These are phyloP conservation scores for Rhegmatorhina hoffmannsi DNA, from an alignment of 2,113 vertebrate species.

Conservation along the genomic window DNA sequence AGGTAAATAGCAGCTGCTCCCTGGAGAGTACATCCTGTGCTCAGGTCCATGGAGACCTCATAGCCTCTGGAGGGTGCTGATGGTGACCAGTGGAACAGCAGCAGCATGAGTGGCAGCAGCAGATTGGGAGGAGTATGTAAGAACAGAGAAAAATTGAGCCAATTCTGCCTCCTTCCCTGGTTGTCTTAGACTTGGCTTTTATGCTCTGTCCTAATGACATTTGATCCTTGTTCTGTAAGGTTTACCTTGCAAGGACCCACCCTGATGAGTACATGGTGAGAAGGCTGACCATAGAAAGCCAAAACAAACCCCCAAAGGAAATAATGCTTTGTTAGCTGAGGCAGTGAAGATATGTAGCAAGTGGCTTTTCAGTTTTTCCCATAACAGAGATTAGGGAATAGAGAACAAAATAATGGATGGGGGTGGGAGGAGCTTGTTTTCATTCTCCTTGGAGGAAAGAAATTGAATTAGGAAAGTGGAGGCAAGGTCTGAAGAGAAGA, in stretches of 20 bases:
- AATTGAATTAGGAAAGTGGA: background rate
- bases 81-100: background rate
- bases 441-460: background rate
- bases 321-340: background rate
- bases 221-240: background rate
- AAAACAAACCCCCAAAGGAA: background rate
- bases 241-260: background rate
- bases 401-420: background rate
- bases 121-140: background rate
- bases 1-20: background rate
- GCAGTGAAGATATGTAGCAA: background rate
- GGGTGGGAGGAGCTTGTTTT: background rate
- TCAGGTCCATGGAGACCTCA: background rate
- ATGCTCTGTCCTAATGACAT: background rate
- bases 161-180: background rate
- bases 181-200: background rate
- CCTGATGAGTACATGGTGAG: fast-evolving
- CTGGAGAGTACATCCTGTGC: background rate
- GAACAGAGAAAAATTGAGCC: background rate
- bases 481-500: background rate
- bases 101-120: fast-evolving
- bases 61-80: background rate
- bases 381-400: background rate
- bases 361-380: background rate
- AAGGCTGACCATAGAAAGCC: background rate